phyloP scores from a whole-genome alignment of 2,113 vertebrate species.

The Gnathonemus longibarbis region DNA sequence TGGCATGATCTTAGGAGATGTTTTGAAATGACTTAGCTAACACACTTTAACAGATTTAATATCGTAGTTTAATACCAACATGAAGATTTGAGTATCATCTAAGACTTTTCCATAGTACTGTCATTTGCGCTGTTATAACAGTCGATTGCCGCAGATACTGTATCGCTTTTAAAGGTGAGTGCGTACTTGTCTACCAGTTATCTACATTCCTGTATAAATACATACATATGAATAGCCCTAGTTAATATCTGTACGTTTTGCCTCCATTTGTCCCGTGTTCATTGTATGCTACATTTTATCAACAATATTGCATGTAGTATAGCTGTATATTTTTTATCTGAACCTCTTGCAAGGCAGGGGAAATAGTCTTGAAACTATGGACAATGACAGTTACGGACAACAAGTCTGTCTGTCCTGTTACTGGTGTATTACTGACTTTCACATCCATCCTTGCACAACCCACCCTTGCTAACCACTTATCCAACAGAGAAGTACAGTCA shows the following conservation, averaged over 20 bases:
- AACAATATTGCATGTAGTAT: background rate
- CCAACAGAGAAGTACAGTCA: background rate
- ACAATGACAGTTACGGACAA: background rate
- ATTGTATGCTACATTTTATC: background rate
- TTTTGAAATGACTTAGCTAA: background rate
- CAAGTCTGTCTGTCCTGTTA: background rate
- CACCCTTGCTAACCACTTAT: background rate
- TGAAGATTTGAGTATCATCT: background rate
- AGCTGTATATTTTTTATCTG: background rate
- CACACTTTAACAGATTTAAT: background rate
- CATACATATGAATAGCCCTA: too few species aligned
- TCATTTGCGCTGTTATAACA: background rate
- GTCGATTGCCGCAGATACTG: too few species aligned
- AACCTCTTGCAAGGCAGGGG: background rate
- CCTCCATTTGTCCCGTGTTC: background rate
- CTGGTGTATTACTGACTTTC: background rate
- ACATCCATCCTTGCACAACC: background rate
- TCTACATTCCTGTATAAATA: too few species aligned
- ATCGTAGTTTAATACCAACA: background rate
- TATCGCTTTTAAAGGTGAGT: too few species aligned
- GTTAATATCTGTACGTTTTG: background rate
- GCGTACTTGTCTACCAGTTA: too few species aligned
- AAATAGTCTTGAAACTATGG: background rate
- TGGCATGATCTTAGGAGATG: background rate
- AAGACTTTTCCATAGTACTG: background rate